These are phyloP conservation scores for Gobius niger DNA, from an alignment of 2,113 vertebrate species.

Conservation along the genomic window DNA sequence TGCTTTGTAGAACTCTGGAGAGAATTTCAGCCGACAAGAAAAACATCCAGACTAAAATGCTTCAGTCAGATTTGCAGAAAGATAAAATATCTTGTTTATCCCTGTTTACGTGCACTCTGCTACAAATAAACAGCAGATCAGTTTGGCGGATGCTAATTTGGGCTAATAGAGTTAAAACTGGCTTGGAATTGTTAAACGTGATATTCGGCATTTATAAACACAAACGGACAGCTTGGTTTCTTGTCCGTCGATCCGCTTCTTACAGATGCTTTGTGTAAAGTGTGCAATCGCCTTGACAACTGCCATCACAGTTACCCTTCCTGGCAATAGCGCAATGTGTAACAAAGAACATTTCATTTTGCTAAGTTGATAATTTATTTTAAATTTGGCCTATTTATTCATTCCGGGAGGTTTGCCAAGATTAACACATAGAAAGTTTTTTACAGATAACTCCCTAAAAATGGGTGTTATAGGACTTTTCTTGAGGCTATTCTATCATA, in stretches of 20 bases:
- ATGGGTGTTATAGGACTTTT: too few relatives aligned
- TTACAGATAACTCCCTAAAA: too few relatives aligned
- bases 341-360: too few relatives aligned
- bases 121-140: neutral
- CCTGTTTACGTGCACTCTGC: neutral
- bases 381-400: too few relatives aligned
- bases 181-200: neutral
- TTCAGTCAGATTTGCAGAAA: neutral
- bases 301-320: neutral
- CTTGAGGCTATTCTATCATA: too few relatives aligned
- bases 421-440: too few relatives aligned
- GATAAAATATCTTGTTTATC: neutral
- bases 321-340: too few relatives aligned
- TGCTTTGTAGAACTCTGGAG: neutral
- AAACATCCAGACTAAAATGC: neutral
- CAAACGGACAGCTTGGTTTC: neutral
- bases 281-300: slow-evolving; percentile 3
- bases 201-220: neutral
- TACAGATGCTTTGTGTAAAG: neutral
- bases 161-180: neutral
- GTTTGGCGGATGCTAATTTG: neutral
- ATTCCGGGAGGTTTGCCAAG: too few relatives aligned
- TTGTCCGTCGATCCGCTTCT: neutral
- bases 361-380: too few relatives aligned
- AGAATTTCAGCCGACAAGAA: neutral